Conservation (phyloP, 2,888 invertebrate species). For the Omphaloscelis lunosa region DNA sequence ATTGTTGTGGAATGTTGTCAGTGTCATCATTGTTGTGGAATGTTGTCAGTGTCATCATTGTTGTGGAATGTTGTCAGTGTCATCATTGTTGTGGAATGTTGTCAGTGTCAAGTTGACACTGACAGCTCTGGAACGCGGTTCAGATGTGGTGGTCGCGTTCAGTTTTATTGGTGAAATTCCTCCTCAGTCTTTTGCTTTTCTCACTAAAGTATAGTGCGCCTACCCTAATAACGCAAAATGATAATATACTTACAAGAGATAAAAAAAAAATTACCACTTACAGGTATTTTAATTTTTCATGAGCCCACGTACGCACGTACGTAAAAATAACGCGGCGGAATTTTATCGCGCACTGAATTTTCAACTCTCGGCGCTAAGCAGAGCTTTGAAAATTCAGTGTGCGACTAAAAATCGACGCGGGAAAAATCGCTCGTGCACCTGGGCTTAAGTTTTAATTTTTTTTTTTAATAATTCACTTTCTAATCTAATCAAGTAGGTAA, state of each 20-base stretch:
- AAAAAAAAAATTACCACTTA: not conserved
- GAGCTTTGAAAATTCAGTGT: no score
- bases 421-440: no score
- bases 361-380: no score
- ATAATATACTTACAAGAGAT: not conserved
- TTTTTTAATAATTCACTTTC: not conserved
- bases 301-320: no score
- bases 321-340: no score
- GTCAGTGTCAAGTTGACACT: no score
- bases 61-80: not conserved
- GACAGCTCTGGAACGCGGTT: not conserved
- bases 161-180: not conserved
- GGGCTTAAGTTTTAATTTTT: not conserved
- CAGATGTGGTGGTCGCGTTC: not conserved
- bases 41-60: not conserved
- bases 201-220: not conserved
- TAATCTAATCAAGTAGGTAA: not conserved
- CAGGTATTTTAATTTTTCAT: no score
- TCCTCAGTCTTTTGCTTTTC: not conserved
- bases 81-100: no score
- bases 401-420: no score
- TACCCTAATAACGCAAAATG: conserved; percentile 7
- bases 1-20: not conserved
- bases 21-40: not conserved
- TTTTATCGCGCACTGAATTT: no score